A percentile compares a stretch with the other conserved stretches of the same genome.
Evolutionary conservation across 2,797 vertebrate genomes (phyloP).

Genomic region (Clamator glandarius): DNA sequence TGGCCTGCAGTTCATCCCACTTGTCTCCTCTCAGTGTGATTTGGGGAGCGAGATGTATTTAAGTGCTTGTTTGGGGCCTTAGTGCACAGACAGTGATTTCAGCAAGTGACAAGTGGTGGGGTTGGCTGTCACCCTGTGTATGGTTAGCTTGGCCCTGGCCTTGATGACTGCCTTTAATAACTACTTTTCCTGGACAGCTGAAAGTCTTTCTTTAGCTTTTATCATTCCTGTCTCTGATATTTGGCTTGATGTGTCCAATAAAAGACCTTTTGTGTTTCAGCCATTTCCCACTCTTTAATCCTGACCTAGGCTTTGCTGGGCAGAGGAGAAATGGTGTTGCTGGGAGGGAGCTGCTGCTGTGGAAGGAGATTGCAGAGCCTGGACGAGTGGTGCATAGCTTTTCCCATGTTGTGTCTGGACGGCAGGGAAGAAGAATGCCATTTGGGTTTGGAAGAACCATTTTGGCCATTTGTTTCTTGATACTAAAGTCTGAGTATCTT

Average conservation of each 20-base stretch:
- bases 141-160: neutral
- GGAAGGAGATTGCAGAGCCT: neutral
- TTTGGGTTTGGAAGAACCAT: slow-evolving; percentile 39
- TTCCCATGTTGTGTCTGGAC: slow-evolving; percentile 10
- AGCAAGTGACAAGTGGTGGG: neutral
- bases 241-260: neutral
- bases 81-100: neutral
- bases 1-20: neutral
- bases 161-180: neutral
- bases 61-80: neutral
- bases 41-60: neutral
- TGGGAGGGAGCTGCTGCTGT: neutral
- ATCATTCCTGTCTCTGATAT: fast-evolving
- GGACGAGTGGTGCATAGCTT: neutral
- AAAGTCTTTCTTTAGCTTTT: neutral
- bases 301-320: neutral
- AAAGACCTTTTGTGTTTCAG: neutral
- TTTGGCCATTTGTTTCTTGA: neutral
- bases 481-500: neutral
- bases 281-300: neutral
- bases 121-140: neutral
- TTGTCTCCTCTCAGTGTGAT: neutral
- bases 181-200: neutral
- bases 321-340: neutral
- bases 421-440: slow-evolving; percentile 14